Evolutionary conservation across 1,140 invertebrate genomes (phyloP), one percentile per base, ranked within the genome.

Genomic region (Drosophila asahinai): DNA sequence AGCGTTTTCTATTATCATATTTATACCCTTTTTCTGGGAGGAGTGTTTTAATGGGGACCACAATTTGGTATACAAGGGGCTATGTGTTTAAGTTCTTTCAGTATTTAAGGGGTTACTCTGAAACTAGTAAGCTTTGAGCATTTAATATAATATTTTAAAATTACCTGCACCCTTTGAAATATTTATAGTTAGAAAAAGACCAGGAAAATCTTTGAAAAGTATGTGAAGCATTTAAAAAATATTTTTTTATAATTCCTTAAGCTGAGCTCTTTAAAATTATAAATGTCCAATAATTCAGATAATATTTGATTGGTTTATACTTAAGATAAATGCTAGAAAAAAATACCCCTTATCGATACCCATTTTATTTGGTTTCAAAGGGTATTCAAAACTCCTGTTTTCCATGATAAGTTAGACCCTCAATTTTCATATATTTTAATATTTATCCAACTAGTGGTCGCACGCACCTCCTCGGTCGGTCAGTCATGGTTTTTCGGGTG

Each of bases 401-500:
- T 1, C 6, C 5, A 25, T 22, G 3, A 15, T 2, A 51, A 14
- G 48, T 51, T 45, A 6, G 2, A 9, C 0, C 12, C 17, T 8
- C 9, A 25, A 36, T 12, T 38, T 71, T 55, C 7, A 33, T 17
- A 70, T 75, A 64, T 77, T 60, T 60, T 59, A 49, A 55, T 60
- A 40, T 78, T 40, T 48, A 65, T 38, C 38, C 33, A 54, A 36
- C 59, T 64, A 61, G 40, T 47, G 51, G 59, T 81, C 68, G 22
- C 84, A 87, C 77, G 84, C 80, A 87, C 64, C 49, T 25, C 9
- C 1, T 6, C 14, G 5, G 45, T 47, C 17, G 6, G 22, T 25
- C 33, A 80, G 48, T 89, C 83, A 75, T 83, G 77, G 68, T 48
- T 45, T 45, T 55, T 14, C 22, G 63, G 67, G 30, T 33, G 62